These are phyloP conservation scores for Melanostoma mellinum DNA, from an alignment of 2,888 invertebrate species.

Conservation along the genomic window DNA sequence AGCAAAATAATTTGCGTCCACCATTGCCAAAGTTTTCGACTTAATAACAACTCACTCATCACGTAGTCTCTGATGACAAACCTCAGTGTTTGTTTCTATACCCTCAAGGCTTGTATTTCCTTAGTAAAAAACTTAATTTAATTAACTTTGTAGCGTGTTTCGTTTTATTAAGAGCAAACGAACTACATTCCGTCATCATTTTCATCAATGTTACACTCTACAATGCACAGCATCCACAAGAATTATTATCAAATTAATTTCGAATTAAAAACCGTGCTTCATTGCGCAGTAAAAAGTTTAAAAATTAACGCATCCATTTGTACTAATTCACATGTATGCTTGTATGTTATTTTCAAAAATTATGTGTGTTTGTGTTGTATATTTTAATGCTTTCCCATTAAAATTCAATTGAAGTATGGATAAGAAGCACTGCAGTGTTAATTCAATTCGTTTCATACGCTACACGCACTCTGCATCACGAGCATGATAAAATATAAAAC, in stretches of 20 bases:
- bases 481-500: slow-evolving; percentile 36
- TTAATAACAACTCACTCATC: too few species aligned
- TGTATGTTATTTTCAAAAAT: too few species aligned
- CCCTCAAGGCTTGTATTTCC: too few species aligned
- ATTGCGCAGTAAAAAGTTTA: slow-evolving; percentile 12
- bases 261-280: slow-evolving; percentile 4
- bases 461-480: slow-evolving; percentile 20
- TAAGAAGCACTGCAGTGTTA: background rate
- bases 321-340: slow-evolving; percentile 21
- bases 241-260: slow-evolving; percentile 39
- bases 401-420: slow-evolving; percentile 34
- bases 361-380: background rate
- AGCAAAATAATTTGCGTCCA: background rate
- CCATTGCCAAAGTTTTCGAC: background rate
- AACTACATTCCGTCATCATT: slow-evolving; percentile 34
- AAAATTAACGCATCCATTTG: slow-evolving; percentile 39
- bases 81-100: too few species aligned
- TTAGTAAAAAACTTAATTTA: slow-evolving; percentile 35
- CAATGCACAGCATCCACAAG: slow-evolving; percentile 15
- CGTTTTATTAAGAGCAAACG: background rate
- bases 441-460: slow-evolving; percentile 2
- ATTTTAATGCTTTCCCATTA: slow-evolving; percentile 47
- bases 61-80: too few species aligned
- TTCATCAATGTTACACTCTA: background rate
- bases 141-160: slow-evolving; percentile 39